Percentiles rank a stretch among this genome's conserved stretches.
Evolutionary conservation across 2,797 vertebrate species (phyloP).

Genomic region (Alca torda): DNA sequence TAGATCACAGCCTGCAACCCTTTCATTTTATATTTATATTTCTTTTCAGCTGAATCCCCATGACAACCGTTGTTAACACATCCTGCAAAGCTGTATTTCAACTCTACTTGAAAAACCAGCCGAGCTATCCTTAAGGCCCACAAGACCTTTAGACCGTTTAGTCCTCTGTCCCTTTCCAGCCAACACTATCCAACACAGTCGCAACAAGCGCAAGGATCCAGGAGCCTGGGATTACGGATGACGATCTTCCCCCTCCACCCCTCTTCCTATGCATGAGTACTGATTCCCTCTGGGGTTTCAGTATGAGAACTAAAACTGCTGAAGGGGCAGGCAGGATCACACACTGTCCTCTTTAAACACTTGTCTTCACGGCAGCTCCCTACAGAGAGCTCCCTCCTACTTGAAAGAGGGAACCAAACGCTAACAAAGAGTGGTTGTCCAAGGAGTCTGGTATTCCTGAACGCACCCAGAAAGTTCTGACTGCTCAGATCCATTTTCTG

Average conservation of each 20-base stretch:
- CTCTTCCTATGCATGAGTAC: neutral
- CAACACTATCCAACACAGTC: neutral
- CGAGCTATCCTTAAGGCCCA: neutral
- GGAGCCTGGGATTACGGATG: neutral
- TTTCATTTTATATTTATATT: constrained; percentile 39
- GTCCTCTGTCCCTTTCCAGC: neutral
- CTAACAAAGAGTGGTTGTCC: neutral
- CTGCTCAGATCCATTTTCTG: neutral
- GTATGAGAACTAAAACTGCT: neutral
- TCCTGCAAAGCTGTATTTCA: neutral
- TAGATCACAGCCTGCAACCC: constrained; percentile 11
- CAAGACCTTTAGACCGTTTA: neutral
- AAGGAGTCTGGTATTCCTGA: neutral
- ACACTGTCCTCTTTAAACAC: neutral
- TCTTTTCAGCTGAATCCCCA: constrained; percentile 44
- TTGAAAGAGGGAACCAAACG: fast-evolving
- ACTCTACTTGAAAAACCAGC: neutral
- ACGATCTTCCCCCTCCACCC: neutral
- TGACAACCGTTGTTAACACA: constrained; percentile 18
- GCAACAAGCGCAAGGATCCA: neutral
- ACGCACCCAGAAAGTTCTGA: neutral
- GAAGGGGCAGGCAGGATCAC: neutral
- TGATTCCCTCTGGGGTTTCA: neutral
- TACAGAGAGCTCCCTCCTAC: neutral
- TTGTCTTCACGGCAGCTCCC: neutral